Evolutionary conservation across 2,888 invertebrate genomes (phyloP).

Genomic region (Epistrophe grossulariae): DNA sequence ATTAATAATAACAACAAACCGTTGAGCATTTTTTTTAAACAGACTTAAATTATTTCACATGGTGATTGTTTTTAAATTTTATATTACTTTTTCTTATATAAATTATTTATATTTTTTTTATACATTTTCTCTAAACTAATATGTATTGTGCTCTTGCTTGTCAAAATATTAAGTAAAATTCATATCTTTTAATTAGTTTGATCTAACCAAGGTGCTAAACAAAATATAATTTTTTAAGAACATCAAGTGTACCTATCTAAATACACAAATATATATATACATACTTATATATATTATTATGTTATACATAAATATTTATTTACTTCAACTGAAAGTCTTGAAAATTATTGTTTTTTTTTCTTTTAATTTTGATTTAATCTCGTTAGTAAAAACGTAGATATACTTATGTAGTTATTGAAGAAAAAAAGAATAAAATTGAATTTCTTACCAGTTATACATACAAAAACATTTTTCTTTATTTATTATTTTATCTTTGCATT

Average conservation of each 20-base stretch:
- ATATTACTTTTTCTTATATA: slow-evolving; percentile 12
- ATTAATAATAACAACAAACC: not conserved
- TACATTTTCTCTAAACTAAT: slow-evolving; percentile 22
- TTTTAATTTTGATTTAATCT: slow-evolving; percentile 14
- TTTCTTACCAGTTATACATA: slow-evolving; percentile 39
- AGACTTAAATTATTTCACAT: slow-evolving; percentile 15
- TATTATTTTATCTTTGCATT: slow-evolving; percentile 34
- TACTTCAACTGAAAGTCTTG: slow-evolving; percentile 25
- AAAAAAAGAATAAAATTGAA: slow-evolving; percentile 59
- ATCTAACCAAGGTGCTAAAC: slow-evolving; percentile 63
- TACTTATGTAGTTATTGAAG: slow-evolving; percentile 57
- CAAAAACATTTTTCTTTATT: slow-evolving; percentile 44
- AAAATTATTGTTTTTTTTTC: slow-evolving; percentile 34
- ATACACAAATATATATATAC: not conserved
- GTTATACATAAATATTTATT: slow-evolving; percentile 57
- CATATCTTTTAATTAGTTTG: slow-evolving; percentile 18
- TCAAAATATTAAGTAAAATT: slow-evolving; percentile 39
- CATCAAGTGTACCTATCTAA: slow-evolving; percentile 22
- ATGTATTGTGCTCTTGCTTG: slow-evolving; percentile 55
- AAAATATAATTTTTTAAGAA: slow-evolving; percentile 46
- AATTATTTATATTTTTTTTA: slow-evolving; percentile 25
- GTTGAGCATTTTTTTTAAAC: not conserved
- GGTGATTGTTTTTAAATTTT: slow-evolving; percentile 61
- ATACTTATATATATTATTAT: slow-evolving; percentile 32
- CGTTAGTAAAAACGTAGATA: slow-evolving; percentile 29